Conservation (phyloP, 2,888 invertebrate genomes). For the Lottia gigantea region DNA sequence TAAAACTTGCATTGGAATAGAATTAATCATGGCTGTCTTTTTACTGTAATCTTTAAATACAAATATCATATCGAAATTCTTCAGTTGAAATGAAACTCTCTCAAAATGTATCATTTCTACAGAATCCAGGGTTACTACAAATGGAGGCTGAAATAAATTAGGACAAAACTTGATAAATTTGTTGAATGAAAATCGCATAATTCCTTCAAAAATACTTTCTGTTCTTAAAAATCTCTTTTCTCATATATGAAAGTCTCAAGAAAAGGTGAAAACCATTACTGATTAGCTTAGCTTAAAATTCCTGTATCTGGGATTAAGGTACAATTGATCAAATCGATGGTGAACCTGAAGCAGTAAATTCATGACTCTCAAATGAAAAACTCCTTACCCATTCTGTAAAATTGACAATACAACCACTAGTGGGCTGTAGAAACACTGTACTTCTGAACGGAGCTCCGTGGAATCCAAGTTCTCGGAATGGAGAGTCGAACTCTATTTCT, state of each 20-base stretch:
- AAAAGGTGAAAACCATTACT: too few species aligned
- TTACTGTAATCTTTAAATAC: constrained; percentile 97
- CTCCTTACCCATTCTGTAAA: constrained; percentile 89
- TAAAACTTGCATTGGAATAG: constrained; percentile 99
- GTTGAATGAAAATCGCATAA: too few species aligned
- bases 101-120: constrained; percentile 99
- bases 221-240: too few species aligned
- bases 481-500: constrained; percentile 97
- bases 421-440: constrained; percentile 95
- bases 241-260: too few species aligned
- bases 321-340: too few species aligned
- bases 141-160: constrained; percentile 81
- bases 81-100: constrained; percentile 96
- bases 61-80: constrained; percentile 99
- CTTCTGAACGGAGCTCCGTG: constrained; percentile 97
- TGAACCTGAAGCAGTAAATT: neutral
- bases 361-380: constrained; percentile 20
- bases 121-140: constrained; percentile 97
- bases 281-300: too few species aligned
- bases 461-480: constrained; percentile 97
- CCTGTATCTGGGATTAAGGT: too few species aligned
- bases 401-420: constrained; percentile 96
- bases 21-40: constrained; percentile 96
- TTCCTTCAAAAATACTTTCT: too few species aligned
- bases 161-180: neutral